A percentile compares a stretch with the other conserved stretches of the same genome.
Conservation (phyloP, 2,113 vertebrate genomes). For the Hydropotes inermis region DNA sequence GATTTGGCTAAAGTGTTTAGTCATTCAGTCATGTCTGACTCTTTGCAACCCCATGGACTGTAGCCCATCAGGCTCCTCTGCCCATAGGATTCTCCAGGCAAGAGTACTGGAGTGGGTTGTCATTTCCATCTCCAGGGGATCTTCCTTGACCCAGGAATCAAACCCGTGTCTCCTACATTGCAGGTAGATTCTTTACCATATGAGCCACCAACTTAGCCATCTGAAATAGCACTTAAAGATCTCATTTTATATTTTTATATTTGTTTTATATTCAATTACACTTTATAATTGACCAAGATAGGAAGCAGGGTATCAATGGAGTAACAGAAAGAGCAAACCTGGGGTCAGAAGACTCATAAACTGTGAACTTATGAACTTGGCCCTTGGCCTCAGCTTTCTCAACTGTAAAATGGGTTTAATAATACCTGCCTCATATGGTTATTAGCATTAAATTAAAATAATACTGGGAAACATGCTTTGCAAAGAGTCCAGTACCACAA, state of each 20-base stretch:
- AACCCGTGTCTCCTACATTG: too few species aligned
- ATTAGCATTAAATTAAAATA: background rate
- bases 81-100: too few species aligned
- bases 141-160: too few species aligned
- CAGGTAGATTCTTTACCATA: too few species aligned
- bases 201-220: background rate
- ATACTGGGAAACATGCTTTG: background rate
- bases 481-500: background rate
- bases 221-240: background rate
- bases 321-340: background rate
- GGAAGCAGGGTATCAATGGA: background rate
- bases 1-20: background rate
- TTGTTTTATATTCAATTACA: background rate
- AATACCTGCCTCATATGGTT: background rate
- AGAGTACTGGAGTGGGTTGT: too few species aligned
- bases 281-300: background rate
- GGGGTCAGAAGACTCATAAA: background rate
- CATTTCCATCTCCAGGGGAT: too few species aligned
- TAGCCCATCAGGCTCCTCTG: too few species aligned
- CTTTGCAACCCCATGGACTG: too few species aligned
- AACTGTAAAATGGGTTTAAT: background rate
- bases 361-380: background rate
- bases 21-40: too few species aligned
- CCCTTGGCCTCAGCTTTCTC: background rate
- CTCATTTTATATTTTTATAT: background rate